phyloP scores from a whole-genome alignment of 30 jellyfish, hydroid and myxozoan genomes.

The Haliclystus octoradiatus region DNA sequence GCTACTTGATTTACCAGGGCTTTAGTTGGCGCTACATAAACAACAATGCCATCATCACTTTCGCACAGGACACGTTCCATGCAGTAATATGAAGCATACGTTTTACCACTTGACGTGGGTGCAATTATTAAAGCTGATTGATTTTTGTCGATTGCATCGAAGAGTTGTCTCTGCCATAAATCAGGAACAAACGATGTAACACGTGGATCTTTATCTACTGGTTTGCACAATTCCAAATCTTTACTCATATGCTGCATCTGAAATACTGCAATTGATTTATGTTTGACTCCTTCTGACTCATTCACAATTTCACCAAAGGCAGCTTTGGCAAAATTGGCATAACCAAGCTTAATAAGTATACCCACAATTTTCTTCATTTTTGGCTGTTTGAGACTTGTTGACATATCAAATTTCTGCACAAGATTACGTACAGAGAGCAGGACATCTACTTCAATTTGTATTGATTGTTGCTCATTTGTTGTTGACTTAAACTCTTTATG shows the following conservation, averaged over 20 bases:
- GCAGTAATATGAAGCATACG: constrained; percentile 31
- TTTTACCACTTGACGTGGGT: constrained; percentile 29
- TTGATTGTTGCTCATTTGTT: no score
- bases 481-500: no score
- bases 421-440: no score
- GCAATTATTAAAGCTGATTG: constrained; percentile 33
- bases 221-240: neutral
- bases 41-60: constrained; percentile 21
- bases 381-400: no score
- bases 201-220: constrained; percentile 24
- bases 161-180: constrained; percentile 19
- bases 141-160: constrained; percentile 22
- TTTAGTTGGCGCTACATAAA: constrained; percentile 31
- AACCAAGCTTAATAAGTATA: no score
- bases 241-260: constrained; percentile 19
- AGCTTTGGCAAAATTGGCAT: no score
- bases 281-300: neutral
- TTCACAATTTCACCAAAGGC: no score
- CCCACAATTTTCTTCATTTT: no score
- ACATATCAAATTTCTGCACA: no score
- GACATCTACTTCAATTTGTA: no score
- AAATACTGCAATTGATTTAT: constrained; percentile 2
- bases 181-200: constrained; percentile 12
- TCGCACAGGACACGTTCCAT: constrained; percentile 12
- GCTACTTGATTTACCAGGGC: constrained; percentile 28